phyloP scores from a whole-genome alignment of 2,113 vertebrate species.

The Hepsetus odoe region DNA sequence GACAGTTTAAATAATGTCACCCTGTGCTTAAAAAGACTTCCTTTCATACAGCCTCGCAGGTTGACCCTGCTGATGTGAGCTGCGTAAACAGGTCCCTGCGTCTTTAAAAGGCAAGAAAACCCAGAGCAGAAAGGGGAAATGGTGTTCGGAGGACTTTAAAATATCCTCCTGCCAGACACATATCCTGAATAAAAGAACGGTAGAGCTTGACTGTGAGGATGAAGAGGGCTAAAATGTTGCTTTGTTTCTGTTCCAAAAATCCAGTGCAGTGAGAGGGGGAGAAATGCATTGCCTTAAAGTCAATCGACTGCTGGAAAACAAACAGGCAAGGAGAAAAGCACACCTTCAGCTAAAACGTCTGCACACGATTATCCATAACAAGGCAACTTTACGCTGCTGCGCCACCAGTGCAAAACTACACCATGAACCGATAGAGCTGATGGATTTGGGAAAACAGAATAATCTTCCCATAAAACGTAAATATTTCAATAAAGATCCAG shows the following conservation, averaged over 20 bases:
- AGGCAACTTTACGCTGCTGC: too few relatives aligned
- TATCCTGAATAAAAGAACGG: conserved; percentile 46
- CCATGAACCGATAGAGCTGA: too few relatives aligned
- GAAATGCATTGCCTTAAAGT: conserved; percentile 28
- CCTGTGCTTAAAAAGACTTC: conserved; percentile 45
- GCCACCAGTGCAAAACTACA: too few relatives aligned
- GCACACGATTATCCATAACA: conserved; percentile 34
- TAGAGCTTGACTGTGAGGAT: neutral
- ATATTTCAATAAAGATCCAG: too few relatives aligned
- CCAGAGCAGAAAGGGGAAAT: neutral
- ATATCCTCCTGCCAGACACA: conserved; percentile 41
- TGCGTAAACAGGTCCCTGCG: conserved; percentile 16
- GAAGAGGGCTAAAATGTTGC: neutral
- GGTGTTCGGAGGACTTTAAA: conserved; percentile 26
- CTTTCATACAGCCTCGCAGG: conserved; percentile 29
- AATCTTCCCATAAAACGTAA: too few relatives aligned
- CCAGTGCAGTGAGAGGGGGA: conserved; percentile 18
- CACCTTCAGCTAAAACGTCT: conserved; percentile 38
- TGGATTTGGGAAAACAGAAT: too few relatives aligned
- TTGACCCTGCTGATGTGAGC: conserved; percentile 37
- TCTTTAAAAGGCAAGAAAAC: neutral
- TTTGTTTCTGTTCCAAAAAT: conserved; percentile 31
- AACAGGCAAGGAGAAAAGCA: conserved; percentile 35
- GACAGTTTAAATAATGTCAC: conserved; percentile 44
- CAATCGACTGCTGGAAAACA: conserved; percentile 44